phyloP scores from a whole-genome alignment of 1,140 invertebrate genomes.

The Triops cancriformis region DNA sequence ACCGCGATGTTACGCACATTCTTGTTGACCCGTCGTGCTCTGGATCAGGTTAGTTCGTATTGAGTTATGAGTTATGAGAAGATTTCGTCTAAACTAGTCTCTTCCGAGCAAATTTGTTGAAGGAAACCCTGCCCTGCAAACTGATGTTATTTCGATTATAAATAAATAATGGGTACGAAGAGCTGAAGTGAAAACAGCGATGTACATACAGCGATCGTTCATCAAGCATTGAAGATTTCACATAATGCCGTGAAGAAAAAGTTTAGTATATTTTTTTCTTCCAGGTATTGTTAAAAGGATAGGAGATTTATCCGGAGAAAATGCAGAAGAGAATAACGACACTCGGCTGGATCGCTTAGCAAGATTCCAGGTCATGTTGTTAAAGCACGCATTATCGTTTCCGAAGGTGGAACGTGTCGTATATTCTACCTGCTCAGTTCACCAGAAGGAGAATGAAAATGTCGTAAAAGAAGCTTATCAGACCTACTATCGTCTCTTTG shows the following conservation, averaged over 20 bases:
- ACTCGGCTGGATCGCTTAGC: slow-evolving; percentile 57
- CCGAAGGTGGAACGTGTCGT: slow-evolving; percentile 73
- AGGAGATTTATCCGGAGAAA: slow-evolving; percentile 38
- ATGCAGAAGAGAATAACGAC: slow-evolving; percentile 34
- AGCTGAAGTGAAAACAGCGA: too few species aligned
- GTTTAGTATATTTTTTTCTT: slow-evolving; percentile 31
- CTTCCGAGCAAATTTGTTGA: slow-evolving; percentile 24
- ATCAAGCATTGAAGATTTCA: background rate
- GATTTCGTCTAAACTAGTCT: background rate
- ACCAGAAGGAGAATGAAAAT: slow-evolving; percentile 84
- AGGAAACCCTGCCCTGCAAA: too few species aligned
- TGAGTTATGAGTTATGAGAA: background rate
- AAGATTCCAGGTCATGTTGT: slow-evolving; percentile 71
- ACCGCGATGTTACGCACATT: slow-evolving; percentile 72
- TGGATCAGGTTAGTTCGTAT: slow-evolving; percentile 64
- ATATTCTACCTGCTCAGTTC: slow-evolving; percentile 90
- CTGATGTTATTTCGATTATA: too few species aligned
- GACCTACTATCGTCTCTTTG: slow-evolving; percentile 48
- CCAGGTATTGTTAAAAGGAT: slow-evolving; percentile 53
- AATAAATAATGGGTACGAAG: too few species aligned
- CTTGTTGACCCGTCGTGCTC: slow-evolving; percentile 93
- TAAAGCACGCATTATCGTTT: slow-evolving; percentile 78
- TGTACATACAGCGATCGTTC: slow-evolving; percentile 26
- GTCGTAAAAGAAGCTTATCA: slow-evolving; percentile 56
- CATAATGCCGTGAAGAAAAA: background rate